Evolutionary conservation across 2,888 invertebrate genomes (phyloP).

Genomic region (Thereva nobilitata): DNA sequence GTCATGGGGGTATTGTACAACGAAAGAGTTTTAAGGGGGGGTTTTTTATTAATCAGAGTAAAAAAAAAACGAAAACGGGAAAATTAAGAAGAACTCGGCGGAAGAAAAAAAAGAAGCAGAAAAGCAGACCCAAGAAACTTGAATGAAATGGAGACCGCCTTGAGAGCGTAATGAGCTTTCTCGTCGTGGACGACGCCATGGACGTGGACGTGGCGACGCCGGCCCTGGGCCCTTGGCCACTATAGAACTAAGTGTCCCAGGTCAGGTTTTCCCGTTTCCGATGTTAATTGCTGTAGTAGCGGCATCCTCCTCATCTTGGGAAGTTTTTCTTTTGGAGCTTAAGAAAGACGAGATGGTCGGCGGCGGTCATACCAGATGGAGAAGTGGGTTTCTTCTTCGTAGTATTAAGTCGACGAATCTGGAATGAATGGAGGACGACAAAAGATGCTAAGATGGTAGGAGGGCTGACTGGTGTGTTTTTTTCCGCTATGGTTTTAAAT

Average conservation of each 20-base stretch:
- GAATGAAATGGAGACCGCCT: slow-evolving; percentile 42
- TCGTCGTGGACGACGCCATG: not conserved
- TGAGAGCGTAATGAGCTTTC: slow-evolving; percentile 33
- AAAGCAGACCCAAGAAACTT: slow-evolving; percentile 33
- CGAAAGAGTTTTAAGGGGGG: slow-evolving; percentile 37
- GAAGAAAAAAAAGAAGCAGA: slow-evolving; percentile 35
- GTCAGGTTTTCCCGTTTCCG: slow-evolving; percentile 38
- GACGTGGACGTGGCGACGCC: slow-evolving; percentile 16
- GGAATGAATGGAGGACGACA: slow-evolving; percentile 10
- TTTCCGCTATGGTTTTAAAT: slow-evolving; percentile 19
- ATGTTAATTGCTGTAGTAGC: slow-evolving; percentile 41
- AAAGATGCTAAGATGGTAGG: slow-evolving; percentile 11
- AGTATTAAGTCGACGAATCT: slow-evolving; percentile 24
- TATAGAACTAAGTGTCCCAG: slow-evolving; percentile 36
- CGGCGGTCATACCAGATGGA: slow-evolving; percentile 23
- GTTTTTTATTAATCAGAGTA: slow-evolving; percentile 37
- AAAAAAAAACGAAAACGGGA: slow-evolving; percentile 39
- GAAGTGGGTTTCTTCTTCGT: slow-evolving; percentile 8
- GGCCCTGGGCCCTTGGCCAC: not conserved
- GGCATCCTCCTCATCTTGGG: slow-evolving; percentile 30
- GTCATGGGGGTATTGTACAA: slow-evolving; percentile 36
- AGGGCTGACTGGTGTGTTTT: slow-evolving; percentile 19
- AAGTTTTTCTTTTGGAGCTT: slow-evolving; percentile 21
- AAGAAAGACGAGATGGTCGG: slow-evolving; percentile 23
- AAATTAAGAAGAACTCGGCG: slow-evolving; percentile 39